Conservation (phyloP, 2,888 invertebrate species). For the Cataglyphis altisquamis region DNA sequence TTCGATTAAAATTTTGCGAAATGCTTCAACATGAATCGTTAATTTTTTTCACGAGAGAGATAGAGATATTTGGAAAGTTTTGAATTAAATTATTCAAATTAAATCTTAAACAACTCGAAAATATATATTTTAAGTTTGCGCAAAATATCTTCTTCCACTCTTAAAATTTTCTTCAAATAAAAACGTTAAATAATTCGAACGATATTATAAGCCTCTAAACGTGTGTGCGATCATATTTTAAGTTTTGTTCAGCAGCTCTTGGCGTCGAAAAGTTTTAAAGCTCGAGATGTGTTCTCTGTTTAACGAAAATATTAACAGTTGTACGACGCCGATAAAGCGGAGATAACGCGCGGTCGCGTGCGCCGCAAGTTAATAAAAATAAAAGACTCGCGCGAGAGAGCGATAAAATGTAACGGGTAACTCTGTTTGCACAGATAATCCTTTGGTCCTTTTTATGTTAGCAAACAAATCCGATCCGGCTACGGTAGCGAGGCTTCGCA, state of each 20-base stretch:
- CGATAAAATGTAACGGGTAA: slow-evolving; percentile 78
- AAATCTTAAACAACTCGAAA: neutral
- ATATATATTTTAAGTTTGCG: neutral
- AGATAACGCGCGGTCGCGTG: slow-evolving; percentile 78
- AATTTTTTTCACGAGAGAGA: too few relatives aligned
- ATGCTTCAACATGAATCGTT: neutral
- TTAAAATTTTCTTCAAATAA: neutral
- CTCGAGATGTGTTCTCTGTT: slow-evolving; percentile 1
- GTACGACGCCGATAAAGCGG: slow-evolving; percentile 72
- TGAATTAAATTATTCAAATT: neutral
- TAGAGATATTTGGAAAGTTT: neutral
- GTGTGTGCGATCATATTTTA: neutral
- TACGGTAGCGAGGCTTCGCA: slow-evolving; percentile 66
- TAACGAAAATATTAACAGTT: slow-evolving; percentile 79
- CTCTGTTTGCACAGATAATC: slow-evolving; percentile 79
- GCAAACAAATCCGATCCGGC: slow-evolving; percentile 78
- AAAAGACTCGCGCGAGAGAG: slow-evolving; percentile 66
- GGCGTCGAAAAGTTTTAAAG: neutral
- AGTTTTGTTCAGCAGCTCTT: neutral
- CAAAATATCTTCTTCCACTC: neutral
- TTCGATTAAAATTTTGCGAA: neutral
- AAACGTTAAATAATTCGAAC: neutral
- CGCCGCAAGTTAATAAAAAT: slow-evolving; percentile 70
- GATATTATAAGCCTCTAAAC: neutral
- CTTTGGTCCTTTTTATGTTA: slow-evolving; percentile 77